Evolutionary conservation across 1,140 invertebrate genomes (phyloP).

Genomic region (Nasonia longicornis): DNA sequence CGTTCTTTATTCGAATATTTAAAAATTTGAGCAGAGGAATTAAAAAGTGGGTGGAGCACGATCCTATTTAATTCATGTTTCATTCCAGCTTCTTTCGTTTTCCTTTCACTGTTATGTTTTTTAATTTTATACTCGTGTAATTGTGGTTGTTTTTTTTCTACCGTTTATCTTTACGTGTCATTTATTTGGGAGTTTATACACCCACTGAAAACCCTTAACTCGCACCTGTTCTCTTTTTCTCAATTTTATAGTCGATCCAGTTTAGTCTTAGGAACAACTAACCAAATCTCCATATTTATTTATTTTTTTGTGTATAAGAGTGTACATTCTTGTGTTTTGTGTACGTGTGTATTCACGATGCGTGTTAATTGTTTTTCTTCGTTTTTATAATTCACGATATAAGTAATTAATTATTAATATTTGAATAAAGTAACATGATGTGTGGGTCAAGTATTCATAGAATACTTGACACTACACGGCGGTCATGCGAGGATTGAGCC

Average conservation of each 20-base stretch:
- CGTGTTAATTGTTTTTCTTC: conserved; percentile 53
- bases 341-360: conserved; percentile 51
- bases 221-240: conserved; percentile 37
- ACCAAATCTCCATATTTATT: conserved; percentile 61
- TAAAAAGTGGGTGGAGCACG: conserved; percentile 38
- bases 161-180: conserved; percentile 14
- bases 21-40: conserved; percentile 44
- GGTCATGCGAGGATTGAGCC: conserved; percentile 67
- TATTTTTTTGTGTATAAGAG: conserved; percentile 38
- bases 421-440: conserved; percentile 67
- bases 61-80: conserved; percentile 38
- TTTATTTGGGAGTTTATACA: conserved; percentile 23
- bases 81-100: conserved; percentile 24
- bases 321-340: conserved; percentile 40
- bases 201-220: conserved; percentile 28
- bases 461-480: conserved; percentile 64
- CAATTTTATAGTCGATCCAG: conserved; percentile 53
- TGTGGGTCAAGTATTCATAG: conserved; percentile 66
- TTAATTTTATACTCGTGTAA: conserved; percentile 45
- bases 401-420: conserved; percentile 67
- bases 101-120: conserved; percentile 37
- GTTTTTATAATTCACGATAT: conserved; percentile 64
- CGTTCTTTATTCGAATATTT: conserved; percentile 39
- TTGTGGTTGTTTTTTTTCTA: conserved; percentile 13
- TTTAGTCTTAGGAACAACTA: conserved; percentile 67